Evolutionary conservation across 2,888 invertebrate genomes (phyloP).

Genomic region (Exocentrus adspersus): DNA sequence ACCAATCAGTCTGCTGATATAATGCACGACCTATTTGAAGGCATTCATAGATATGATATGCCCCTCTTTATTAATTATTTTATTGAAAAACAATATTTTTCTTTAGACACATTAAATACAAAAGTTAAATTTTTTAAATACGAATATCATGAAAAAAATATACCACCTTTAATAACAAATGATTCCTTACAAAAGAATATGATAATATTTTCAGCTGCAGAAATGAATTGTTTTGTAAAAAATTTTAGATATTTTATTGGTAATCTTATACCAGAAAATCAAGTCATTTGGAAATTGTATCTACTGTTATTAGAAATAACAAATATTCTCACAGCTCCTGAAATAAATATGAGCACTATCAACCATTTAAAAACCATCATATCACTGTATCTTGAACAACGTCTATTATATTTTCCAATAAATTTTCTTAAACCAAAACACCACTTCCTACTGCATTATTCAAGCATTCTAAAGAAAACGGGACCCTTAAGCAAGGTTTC

Average conservation of each 20-base stretch:
- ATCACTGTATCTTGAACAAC: conserved; percentile 25
- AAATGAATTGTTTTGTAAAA: too few relatives aligned
- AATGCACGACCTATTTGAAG: conserved; percentile 43
- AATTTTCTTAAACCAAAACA: conserved; percentile 36
- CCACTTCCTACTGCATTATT: conserved; percentile 38
- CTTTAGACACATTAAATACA: conserved; percentile 40
- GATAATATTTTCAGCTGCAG: too few relatives aligned
- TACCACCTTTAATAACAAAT: too few relatives aligned
- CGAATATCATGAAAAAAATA: too few relatives aligned
- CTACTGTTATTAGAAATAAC: conserved; percentile 22
- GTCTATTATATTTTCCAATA: conserved; percentile 14
- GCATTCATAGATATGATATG: conserved; percentile 37
- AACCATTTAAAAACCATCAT: conserved; percentile 28
- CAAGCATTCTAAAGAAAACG: conserved; percentile 28
- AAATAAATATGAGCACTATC: conserved; percentile 7
- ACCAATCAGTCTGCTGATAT: conserved; percentile 37
- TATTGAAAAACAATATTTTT: conserved; percentile 39
- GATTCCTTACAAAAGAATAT: conserved; percentile 30
- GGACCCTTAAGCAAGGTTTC: conserved; percentile 29
- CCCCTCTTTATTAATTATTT: conserved; percentile 41
- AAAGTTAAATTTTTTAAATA: conserved; percentile 24
- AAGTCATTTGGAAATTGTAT: conserved; percentile 28
- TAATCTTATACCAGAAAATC: conserved; percentile 25
- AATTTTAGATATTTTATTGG: too few relatives aligned
- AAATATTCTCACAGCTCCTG: conserved; percentile 6